Conservation (phyloP, 1,140 invertebrate genomes). For the Caenorhabditis latens region DNA sequence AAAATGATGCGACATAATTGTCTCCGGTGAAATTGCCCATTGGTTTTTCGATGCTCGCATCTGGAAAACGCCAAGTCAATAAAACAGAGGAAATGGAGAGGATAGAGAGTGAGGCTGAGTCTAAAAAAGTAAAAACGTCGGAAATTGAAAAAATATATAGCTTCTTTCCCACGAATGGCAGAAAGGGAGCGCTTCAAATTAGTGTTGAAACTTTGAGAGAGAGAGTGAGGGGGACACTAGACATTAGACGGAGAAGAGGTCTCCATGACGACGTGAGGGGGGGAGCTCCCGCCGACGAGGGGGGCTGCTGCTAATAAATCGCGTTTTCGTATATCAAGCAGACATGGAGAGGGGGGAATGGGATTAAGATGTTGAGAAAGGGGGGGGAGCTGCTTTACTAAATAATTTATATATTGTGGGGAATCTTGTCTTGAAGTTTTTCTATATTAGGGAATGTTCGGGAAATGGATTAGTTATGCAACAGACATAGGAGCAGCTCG, state of each 20-base stretch:
- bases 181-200: conserved; percentile 1
- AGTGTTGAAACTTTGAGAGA: conserved; percentile 27
- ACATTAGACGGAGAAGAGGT: neutral
- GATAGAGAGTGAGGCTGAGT: neutral
- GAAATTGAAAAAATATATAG: conserved; percentile 16
- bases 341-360: neutral
- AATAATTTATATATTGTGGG: conserved; percentile 12
- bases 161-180: neutral
- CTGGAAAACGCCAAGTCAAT: neutral
- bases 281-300: no score
- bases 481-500: no score
- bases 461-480: no score
- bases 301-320: conserved; percentile 30
- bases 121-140: neutral
- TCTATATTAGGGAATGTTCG: neutral
- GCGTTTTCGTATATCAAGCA: conserved; percentile 40
- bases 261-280: conserved; percentile 10
- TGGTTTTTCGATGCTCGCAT: conserved; percentile 53
- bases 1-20: conserved; percentile 55
- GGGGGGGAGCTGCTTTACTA: neutral
- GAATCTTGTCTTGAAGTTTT: neutral
- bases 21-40: conserved; percentile 56
- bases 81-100: neutral
- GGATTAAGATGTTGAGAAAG: conserved; percentile 23
- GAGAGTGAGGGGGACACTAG: neutral